These are phyloP conservation scores for Acrocera orbiculus DNA, from an alignment of 2,888 invertebrate species.

Conservation along the genomic window DNA sequence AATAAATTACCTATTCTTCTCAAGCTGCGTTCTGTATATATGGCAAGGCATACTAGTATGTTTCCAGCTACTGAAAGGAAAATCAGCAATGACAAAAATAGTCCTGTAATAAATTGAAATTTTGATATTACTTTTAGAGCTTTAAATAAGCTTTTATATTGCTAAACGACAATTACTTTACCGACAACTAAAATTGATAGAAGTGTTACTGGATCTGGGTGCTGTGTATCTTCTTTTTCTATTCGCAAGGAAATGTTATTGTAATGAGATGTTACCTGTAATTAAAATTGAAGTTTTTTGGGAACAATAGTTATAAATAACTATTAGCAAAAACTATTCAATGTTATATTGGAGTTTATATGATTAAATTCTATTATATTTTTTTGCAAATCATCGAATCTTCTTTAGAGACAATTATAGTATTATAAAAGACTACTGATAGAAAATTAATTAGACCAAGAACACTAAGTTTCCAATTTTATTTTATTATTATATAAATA, in stretches of 20 bases:
- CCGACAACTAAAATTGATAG: constrained; percentile 68
- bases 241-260: constrained; percentile 28
- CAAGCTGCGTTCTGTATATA: constrained; percentile 85
- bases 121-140: constrained; percentile 3
- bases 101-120: constrained; percentile 37
- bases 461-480: no score
- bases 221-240: constrained; percentile 20
- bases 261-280: constrained; percentile 29
- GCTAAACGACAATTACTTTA: constrained; percentile 35
- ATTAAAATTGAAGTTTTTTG: constrained; percentile 8
- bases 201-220: constrained; percentile 57
- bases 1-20: constrained; percentile 81
- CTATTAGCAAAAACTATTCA: no score
- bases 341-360: no score
- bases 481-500: no score
- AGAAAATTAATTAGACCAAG: no score
- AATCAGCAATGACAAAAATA: constrained; percentile 75
- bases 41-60: constrained; percentile 90
- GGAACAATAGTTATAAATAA: no score
- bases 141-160: not conserved
- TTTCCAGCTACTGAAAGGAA: constrained; percentile 91
- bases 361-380: no score
- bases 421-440: no score
- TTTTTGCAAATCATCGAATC: no score
- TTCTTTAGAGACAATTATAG: no score